A percentile compares a stretch with the other conserved stretches of the same genome.
phyloP scores from a whole-genome alignment of 1,140 invertebrate genomes.

The Drosophila nikananu region DNA sequence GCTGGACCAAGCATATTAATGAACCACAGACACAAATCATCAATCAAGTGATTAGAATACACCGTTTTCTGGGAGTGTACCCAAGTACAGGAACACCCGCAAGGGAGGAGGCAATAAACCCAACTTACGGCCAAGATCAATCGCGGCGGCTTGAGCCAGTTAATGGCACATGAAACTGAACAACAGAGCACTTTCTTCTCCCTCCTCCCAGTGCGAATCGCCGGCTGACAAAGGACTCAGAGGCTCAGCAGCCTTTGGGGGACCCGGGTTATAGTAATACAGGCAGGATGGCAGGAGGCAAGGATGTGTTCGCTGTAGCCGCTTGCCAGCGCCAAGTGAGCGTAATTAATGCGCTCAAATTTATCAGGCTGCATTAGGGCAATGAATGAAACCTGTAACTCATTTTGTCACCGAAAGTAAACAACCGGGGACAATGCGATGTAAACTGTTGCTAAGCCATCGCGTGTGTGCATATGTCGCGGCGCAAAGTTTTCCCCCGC shows the following conservation, averaged over 20 bases:
- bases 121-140: constrained; percentile 74
- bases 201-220: constrained; percentile 12
- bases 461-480: constrained; percentile 53
- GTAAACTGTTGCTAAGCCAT: constrained; percentile 80
- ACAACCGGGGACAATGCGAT: constrained; percentile 58
- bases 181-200: constrained; percentile 35
- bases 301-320: constrained; percentile 2
- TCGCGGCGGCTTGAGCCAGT: constrained; percentile 74
- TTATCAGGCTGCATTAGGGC: constrained; percentile 80
- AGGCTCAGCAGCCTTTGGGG: constrained; percentile 2
- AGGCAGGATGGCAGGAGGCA: not conserved
- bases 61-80: constrained; percentile 12
- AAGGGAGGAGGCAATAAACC: constrained; percentile 38
- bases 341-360: constrained; percentile 77
- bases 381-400: constrained; percentile 82
- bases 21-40: not conserved
- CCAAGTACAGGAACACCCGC: constrained; percentile 4
- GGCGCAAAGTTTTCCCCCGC: constrained; percentile 36
- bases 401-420: constrained; percentile 77
- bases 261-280: not conserved
- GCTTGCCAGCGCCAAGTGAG: constrained; percentile 42
- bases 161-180: constrained; percentile 81
- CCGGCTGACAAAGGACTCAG: constrained; percentile 33
- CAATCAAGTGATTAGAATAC: constrained; percentile 6
- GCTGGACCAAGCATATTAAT: not conserved